Percentiles rank a stretch among this genome's conserved stretches.
Conservation (phyloP, 2,888 invertebrate genomes). For the Encarsia formosa region DNA sequence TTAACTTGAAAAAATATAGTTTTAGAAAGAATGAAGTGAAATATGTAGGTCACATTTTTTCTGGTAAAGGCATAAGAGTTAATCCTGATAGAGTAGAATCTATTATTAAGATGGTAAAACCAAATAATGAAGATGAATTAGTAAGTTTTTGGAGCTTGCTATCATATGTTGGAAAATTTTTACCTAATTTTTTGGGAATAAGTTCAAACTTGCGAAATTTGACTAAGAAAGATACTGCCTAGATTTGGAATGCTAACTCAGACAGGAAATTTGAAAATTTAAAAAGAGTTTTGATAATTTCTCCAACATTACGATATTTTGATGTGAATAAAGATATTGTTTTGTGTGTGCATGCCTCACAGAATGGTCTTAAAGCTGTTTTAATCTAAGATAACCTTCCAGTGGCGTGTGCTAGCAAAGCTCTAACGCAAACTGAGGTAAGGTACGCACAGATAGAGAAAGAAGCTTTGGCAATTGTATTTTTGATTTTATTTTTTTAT, state of each 20-base stretch:
- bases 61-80: slow-evolving; percentile 19
- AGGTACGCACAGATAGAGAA: slow-evolving; percentile 42
- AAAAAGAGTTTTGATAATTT: slow-evolving; percentile 26
- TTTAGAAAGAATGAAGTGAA: slow-evolving; percentile 15
- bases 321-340: slow-evolving; percentile 32
- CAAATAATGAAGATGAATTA: slow-evolving; percentile 19
- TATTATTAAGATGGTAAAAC: slow-evolving; percentile 25
- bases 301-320: slow-evolving; percentile 34
- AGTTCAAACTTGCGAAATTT: slow-evolving; percentile 26
- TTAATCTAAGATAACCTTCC: slow-evolving; percentile 41
- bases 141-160: slow-evolving; percentile 30
- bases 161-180: slow-evolving; percentile 28
- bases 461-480: slow-evolving; percentile 40
- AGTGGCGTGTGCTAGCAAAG: slow-evolving; percentile 41
- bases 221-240: slow-evolving; percentile 23
- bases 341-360: slow-evolving; percentile 33
- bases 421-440: slow-evolving; percentile 33
- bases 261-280: slow-evolving; percentile 16
- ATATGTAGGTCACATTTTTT: slow-evolving; percentile 25
- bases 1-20: slow-evolving; percentile 26
- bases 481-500: too few relatives aligned
- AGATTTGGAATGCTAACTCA: slow-evolving; percentile 17
- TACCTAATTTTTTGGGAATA: slow-evolving; percentile 26
- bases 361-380: slow-evolving; percentile 37
- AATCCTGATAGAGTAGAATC: slow-evolving; percentile 28